Base-by-base conservation (phyloP, 2,113 vertebrate genomes). In the Nesogale talazaci region DNA sequence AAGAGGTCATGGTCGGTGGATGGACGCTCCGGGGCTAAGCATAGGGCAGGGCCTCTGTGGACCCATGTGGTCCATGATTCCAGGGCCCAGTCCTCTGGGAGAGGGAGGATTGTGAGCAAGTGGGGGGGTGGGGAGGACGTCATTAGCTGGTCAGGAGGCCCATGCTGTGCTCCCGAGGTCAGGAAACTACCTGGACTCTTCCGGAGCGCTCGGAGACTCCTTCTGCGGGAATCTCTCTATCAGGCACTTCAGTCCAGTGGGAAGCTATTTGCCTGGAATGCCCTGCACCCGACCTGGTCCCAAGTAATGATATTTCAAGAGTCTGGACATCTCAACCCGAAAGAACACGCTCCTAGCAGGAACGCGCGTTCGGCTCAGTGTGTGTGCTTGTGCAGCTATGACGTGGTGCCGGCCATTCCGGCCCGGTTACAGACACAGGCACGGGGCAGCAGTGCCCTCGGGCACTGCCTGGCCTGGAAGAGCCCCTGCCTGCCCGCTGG, bases 251-350 rank as follows among this genome's bases (percentile, higher is more conserved):
- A 67, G 94, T 93, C 59, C 1, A 0, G 14, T 23, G 46, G 83
- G 52, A 67, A 76, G 56, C 67, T 56, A 75, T 89, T 94, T 92
- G 82, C 90, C 69, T 87, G n/a, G 72, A 69, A 22, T 81, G 67
- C 86, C 65, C 80, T 34, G 1, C 70, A 10, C 52, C 86, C 87
- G 91, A 83, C 91, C 77, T 75, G 79, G 65, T 25, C 59, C 70
- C 42, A 90, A 79, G 84, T 76, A 94, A 74, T 22, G 57, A 40
- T 42, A n/a, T 95, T 76, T 84, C 74, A 76, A 27, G 74, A 77
- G n/a, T 56, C 75, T 78, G 12, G 88, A 42, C 59, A 92, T 92
- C 83, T 89, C 84, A 93, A 94, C 93, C 84, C n/a, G 15, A 67
- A 86, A 79, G 85, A 34, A n/a, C n/a, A 31, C 19, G 42, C 2